Evolutionary conservation across 2,888 invertebrate species (phyloP).

Genomic region (Tricholauxania praeusta): DNA sequence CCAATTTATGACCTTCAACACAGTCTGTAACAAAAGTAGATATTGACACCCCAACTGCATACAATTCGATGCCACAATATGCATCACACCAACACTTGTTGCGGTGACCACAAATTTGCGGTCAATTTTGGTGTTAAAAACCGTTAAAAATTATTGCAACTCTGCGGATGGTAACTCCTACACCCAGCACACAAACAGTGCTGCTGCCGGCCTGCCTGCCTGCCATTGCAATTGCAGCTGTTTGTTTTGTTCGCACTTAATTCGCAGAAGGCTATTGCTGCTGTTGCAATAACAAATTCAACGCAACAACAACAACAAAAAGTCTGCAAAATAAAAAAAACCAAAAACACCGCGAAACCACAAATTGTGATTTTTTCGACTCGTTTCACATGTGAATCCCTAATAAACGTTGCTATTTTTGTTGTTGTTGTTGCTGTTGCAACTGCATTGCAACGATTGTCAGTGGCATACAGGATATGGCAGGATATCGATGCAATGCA

Average conservation of each 20-base stretch:
- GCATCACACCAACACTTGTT: background rate
- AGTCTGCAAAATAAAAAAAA: background rate
- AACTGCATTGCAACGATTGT: constrained; percentile 6
- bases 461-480: background rate
- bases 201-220: background rate
- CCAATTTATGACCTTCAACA: no score
- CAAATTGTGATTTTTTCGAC: constrained; percentile 10
- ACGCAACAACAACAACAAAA: constrained; percentile 41
- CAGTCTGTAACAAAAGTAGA: no score
- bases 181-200: no score
- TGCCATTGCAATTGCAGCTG: constrained; percentile 1
- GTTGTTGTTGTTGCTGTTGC: background rate
- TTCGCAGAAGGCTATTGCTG: constrained; percentile 53
- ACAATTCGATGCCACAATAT: background rate
- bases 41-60: no score
- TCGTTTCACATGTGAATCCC: constrained; percentile 4
- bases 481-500: constrained; percentile 17
- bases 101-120: constrained; percentile 28
- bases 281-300: constrained; percentile 50
- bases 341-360: background rate
- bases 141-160: constrained; percentile 25
- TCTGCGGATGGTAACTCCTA: no score
- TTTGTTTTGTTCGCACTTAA: constrained; percentile 19
- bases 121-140: constrained; percentile 17
- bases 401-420: constrained; percentile 1